Percentiles rank a stretch among this genome's conserved stretches.
Conservation (phyloP, 1,140 invertebrate genomes). For the Formica selysi region DNA sequence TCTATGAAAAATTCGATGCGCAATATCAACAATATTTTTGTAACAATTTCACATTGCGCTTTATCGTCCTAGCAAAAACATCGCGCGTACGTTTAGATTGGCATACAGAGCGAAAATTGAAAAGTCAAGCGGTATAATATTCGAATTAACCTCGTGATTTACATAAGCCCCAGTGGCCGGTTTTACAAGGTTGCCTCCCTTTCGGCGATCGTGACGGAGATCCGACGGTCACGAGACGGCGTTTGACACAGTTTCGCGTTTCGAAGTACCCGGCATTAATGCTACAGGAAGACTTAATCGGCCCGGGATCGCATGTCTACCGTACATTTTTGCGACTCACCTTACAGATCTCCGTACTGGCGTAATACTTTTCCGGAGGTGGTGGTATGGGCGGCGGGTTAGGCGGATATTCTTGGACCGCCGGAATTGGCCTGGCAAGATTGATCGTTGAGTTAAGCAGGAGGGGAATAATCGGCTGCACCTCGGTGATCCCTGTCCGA, state of each 20-base stretch:
- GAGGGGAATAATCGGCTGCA: constrained; percentile 83
- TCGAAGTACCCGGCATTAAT: constrained; percentile 64
- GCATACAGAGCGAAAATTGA: constrained; percentile 59
- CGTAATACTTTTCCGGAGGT: constrained; percentile 92
- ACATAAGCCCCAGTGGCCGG: constrained; percentile 7
- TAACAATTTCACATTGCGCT: neutral
- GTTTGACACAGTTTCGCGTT: constrained; percentile 69
- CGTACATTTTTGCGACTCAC: constrained; percentile 84
- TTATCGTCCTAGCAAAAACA: neutral
- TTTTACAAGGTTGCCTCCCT: constrained; percentile 39
- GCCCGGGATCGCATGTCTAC: constrained; percentile 71
- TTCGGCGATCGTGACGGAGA: constrained; percentile 64
- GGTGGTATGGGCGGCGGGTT: constrained; percentile 90
- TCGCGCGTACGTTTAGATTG: neutral
- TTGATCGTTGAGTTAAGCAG: constrained; percentile 84
- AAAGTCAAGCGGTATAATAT: constrained; percentile 58
- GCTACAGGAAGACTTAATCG: constrained; percentile 63
- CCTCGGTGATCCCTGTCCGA: constrained; percentile 79
- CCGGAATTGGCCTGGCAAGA: constrained; percentile 84
- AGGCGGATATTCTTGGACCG: constrained; percentile 88
- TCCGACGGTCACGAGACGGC: constrained; percentile 64
- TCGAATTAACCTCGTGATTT: constrained; percentile 50
- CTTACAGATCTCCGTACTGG: constrained; percentile 89
- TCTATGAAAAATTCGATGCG: neutral
- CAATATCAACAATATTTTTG: neutral